Conservation (phyloP, 2,888 invertebrate species). For the Tricholauxania praeusta region DNA sequence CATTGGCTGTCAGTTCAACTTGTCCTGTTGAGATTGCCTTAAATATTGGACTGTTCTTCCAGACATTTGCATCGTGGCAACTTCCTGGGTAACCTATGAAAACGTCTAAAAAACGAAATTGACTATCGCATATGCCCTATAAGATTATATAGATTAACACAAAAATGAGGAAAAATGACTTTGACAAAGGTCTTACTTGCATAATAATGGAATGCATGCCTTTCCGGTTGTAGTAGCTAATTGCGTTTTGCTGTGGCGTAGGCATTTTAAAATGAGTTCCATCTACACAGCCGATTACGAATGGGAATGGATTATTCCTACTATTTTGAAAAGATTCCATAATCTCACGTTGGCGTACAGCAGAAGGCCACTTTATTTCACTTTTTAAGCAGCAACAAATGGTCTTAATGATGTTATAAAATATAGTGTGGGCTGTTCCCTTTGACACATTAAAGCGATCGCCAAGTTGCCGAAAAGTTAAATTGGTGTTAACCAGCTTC, state of each 20-base stretch:
- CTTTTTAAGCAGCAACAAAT: slow-evolving; percentile 7
- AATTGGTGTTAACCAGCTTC: not conserved
- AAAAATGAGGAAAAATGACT: too few relatives aligned
- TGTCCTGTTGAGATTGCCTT: too few relatives aligned
- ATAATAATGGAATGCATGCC: slow-evolving; percentile 22
- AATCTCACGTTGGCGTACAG: not conserved
- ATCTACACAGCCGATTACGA: slow-evolving; percentile 27
- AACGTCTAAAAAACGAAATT: too few relatives aligned
- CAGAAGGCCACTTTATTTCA: slow-evolving; percentile 5
- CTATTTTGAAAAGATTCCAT: slow-evolving; percentile 6
- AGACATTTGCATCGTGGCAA: too few relatives aligned
- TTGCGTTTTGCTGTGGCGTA: slow-evolving; percentile 19
- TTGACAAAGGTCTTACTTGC: too few relatives aligned
- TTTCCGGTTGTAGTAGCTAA: slow-evolving; percentile 28
- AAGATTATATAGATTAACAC: too few relatives aligned
- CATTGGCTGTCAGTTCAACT: too few relatives aligned
- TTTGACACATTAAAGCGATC: not conserved
- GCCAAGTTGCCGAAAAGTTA: not conserved
- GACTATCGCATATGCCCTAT: too few relatives aligned
- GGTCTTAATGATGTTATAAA: not conserved
- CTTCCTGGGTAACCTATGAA: too few relatives aligned
- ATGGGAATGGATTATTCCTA: slow-evolving; percentile 18
- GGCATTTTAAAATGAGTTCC: slow-evolving; percentile 25
- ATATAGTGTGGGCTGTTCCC: not conserved
- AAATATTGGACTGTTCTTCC: too few relatives aligned